Evolutionary conservation across 2,113 vertebrate species (phyloP).

Genomic region (Chlamydotis undulata): DNA sequence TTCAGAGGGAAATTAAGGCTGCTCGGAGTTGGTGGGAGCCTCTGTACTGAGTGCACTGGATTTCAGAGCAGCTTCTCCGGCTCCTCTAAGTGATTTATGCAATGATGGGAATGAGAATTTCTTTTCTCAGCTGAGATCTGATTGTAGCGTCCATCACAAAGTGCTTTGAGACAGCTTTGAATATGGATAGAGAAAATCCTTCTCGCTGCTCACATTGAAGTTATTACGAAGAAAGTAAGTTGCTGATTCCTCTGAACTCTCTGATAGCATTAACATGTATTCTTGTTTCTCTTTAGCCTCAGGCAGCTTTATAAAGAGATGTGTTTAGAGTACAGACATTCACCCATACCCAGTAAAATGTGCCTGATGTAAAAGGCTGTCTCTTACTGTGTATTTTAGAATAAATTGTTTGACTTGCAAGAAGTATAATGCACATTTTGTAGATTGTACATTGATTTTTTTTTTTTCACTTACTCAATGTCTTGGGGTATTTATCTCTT

Average conservation of each 20-base stretch:
- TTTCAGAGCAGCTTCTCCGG: neutral
- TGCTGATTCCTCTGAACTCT: slow-evolving; percentile 51
- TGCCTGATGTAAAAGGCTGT: slow-evolving; percentile 6
- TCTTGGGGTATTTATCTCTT: slow-evolving; percentile 23
- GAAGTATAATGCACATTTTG: slow-evolving; percentile 16
- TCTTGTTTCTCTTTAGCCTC: slow-evolving; percentile 42
- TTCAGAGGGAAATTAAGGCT: neutral
- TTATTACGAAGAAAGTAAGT: slow-evolving; percentile 15
- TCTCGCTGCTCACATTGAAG: neutral
- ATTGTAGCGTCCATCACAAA: neutral
- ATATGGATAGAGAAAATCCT: slow-evolving; percentile 25
- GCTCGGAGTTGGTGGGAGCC: fast-evolving
- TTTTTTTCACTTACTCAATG: neutral
- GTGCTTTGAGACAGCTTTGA: slow-evolving; percentile 39
- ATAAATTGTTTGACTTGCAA: neutral
- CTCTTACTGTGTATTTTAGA: neutral
- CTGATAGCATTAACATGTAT: slow-evolving; percentile 35
- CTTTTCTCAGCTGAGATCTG: neutral
- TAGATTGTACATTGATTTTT: neutral
- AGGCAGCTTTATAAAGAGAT: slow-evolving; percentile 31
- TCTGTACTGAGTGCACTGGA: neutral
- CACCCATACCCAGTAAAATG: neutral
- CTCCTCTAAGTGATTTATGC: neutral
- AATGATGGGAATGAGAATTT: neutral
- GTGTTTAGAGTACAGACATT: neutral